These are phyloP conservation scores for Platypus cylindrus DNA, from an alignment of 2,888 invertebrate species.

Conservation along the genomic window DNA sequence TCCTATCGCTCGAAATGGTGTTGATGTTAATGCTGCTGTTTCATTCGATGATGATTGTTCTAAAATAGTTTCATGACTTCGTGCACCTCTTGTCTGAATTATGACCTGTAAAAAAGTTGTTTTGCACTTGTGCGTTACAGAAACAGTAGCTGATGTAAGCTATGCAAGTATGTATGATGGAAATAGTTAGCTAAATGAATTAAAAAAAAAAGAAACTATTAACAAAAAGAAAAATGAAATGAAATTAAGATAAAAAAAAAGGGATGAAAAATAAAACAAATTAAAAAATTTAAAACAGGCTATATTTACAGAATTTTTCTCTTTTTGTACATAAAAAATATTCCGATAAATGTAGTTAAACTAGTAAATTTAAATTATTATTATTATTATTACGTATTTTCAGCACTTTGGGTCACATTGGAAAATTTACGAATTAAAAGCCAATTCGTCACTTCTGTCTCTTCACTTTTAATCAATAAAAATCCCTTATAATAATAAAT, in stretches of 20 bases:
- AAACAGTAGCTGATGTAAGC: too few species aligned
- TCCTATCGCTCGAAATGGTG: constrained; percentile 52
- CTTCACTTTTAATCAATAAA: too few species aligned
- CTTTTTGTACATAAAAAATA: constrained; percentile 20
- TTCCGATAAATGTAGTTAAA: too few species aligned
- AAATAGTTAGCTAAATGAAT: not conserved
- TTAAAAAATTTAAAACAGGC: constrained; percentile 18
- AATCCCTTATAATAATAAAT: too few species aligned
- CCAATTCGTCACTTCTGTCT: too few species aligned
- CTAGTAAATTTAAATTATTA: too few species aligned
- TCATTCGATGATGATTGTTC: constrained; percentile 42
- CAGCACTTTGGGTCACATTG: too few species aligned
- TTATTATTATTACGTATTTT: too few species aligned
- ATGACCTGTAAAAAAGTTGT: constrained; percentile 44
- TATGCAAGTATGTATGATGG: not conserved
- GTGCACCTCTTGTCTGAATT: constrained; percentile 68
- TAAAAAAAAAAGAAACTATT: not conserved
- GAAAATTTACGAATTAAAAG: too few species aligned
- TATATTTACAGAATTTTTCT: constrained; percentile 21
- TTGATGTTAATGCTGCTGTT: too few species aligned
- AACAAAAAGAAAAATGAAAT: constrained; percentile 1
- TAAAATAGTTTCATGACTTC: constrained; percentile 64
- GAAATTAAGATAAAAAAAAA: not conserved
- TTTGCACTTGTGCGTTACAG: constrained; percentile 2
- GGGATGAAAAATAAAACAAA: constrained; percentile 1